Evolutionary conservation across 2,113 vertebrate species (phyloP), one percentile per base, ranked within the genome.

Genomic region (Setophaga kirtlandii): DNA sequence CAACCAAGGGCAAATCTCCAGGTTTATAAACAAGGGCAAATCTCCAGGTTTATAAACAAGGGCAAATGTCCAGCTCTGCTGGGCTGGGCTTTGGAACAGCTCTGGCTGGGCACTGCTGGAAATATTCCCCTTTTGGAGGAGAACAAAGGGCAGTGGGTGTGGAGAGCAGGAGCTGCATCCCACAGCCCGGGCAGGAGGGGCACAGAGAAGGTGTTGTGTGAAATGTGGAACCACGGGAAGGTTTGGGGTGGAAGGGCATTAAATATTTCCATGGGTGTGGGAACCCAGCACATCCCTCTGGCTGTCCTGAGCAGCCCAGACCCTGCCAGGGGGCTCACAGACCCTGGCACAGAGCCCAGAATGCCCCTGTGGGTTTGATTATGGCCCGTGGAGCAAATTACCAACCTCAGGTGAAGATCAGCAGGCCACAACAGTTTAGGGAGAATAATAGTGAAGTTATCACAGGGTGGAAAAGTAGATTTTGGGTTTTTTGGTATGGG

Each of bases 111-210:
- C n/a, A 0, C 10, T 13, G 19, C 9, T n/a, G 64, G 59, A 19
- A 64, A 14, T 2, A 1, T 19, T 25, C 25, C 24, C 30, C 30
- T 46, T 10, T 4, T 3, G 5, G 12, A 0, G 41, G 27, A 30
- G 46, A 27, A 5, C 4, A 6, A 7, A 12, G 17, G 37, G 4
- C 21, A 70, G 25, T 2, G 21, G 4, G 15, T 1, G 46, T 7
- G 46, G 14, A 10, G 37, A 23, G 11, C 33, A 37, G 49, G 12
- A 10, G 11, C 11, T 3, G 0, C 0, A 6, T 3, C 42, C 46
- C 46, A 2, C 52, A 52, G 47, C 37, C 53, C 7, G 35, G 14
- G 6, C 27, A 5, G 22, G 5, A n/a, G 46, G 42, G 67, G 59
- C 74, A 46, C 25, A 3, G n/a, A 25, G 39, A 10, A 18, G 27